Evolutionary conservation across 2,797 vertebrate species (phyloP).

Genomic region (Choloepus didactylus): DNA sequence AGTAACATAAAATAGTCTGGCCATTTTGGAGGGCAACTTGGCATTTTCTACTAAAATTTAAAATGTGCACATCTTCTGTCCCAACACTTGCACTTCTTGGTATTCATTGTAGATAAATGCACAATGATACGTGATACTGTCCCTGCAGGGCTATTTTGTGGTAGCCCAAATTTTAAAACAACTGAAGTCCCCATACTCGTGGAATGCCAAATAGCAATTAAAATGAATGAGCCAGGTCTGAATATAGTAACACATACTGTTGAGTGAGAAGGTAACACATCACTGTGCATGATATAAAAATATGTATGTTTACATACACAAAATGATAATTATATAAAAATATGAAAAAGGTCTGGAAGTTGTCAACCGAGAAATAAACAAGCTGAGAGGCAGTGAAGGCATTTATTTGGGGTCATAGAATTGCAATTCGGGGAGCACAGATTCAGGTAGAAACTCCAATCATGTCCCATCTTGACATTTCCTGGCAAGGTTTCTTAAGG

Average conservation of each 20-base stretch:
- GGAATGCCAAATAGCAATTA: neutral
- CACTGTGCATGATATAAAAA: neutral
- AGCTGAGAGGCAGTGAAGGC: no score
- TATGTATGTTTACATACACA: neutral
- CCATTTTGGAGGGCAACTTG: neutral
- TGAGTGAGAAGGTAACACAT: neutral
- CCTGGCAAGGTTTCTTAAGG: no score
- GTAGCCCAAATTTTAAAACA: neutral
- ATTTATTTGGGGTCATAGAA: no score
- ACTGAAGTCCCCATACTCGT: fast-evolving
- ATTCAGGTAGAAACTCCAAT: no score
- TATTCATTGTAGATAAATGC: neutral
- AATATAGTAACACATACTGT: neutral
- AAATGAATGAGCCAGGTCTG: neutral
- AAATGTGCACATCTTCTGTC: neutral
- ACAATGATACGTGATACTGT: neutral
- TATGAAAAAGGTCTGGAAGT: neutral
- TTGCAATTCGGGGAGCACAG: no score
- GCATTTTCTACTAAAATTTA: slow-evolving; percentile 43
- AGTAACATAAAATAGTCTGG: neutral
- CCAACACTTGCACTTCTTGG: neutral
- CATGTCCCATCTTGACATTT: no score
- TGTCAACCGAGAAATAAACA: no score
- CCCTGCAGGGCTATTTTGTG: neutral
- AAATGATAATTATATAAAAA: neutral